A percentile compares a stretch with the other conserved stretches of the same genome.
Evolutionary conservation across 2,113 vertebrate species (phyloP).

Genomic region (Dipodomys merriami): DNA sequence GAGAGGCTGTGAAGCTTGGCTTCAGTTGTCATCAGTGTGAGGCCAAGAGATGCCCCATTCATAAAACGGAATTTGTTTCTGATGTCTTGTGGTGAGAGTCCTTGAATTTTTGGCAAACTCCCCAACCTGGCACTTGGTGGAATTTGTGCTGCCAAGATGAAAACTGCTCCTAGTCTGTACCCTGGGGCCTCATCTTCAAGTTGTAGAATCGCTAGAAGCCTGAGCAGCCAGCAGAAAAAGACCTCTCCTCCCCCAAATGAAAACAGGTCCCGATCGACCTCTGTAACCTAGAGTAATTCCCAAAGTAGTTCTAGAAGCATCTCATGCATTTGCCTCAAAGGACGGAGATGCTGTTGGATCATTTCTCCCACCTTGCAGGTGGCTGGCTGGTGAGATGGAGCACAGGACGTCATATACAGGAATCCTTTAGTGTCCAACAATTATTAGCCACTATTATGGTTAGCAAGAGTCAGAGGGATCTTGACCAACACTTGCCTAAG

Average conservation of each 20-base stretch:
- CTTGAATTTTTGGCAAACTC: slow-evolving; percentile 8
- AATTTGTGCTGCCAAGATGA: background rate
- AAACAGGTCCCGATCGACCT: background rate
- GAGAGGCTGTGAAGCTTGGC: background rate
- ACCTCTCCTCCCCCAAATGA: rapidly evolving
- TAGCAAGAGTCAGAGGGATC: background rate
- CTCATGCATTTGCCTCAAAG: background rate
- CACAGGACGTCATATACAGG: background rate
- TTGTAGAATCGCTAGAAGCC: background rate
- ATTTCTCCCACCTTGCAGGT: background rate
- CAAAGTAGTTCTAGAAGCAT: background rate
- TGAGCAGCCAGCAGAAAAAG: background rate
- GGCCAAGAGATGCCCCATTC: slow-evolving; percentile 40
- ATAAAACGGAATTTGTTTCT: slow-evolving; percentile 32
- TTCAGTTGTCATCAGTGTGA: background rate
- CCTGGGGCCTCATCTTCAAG: background rate
- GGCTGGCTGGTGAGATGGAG: background rate
- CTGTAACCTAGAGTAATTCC: rapidly evolving
- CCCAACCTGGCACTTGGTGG: background rate
- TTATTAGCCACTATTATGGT: background rate
- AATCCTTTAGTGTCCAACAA: background rate
- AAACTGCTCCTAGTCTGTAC: background rate
- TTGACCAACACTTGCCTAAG: background rate
- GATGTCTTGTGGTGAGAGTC: background rate
- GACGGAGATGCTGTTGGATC: background rate